These are phyloP conservation scores for Spongilla lacustris DNA, from an alignment of 37 sponge, comb jelly and placozoan species.

Conservation along the genomic window DNA sequence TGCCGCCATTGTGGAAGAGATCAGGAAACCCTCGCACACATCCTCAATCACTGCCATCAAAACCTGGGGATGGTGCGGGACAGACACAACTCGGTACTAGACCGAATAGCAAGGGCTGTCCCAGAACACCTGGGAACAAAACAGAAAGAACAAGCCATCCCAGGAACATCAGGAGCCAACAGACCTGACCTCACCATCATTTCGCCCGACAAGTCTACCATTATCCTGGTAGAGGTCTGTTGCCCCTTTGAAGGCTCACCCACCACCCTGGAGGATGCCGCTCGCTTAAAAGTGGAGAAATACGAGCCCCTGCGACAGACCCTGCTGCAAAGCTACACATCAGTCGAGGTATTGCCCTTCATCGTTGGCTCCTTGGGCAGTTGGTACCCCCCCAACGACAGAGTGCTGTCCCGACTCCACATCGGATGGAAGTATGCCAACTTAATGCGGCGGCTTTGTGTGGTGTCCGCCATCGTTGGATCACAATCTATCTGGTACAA, in stretches of 20 bases:
- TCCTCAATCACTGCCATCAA: slow-evolving; percentile 17
- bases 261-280: neutral
- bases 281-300: neutral
- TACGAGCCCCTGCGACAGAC: neutral
- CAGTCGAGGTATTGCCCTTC: neutral
- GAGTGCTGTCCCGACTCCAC: neutral
- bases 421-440: slow-evolving; percentile 4
- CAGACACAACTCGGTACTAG: slow-evolving; percentile 20
- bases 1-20: slow-evolving; percentile 7
- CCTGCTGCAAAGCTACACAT: slow-evolving; percentile 1
- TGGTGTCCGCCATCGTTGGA: slow-evolving; percentile 1
- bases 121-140: neutral
- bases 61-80: slow-evolving; percentile 11
- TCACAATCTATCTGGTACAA: neutral
- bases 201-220: neutral
- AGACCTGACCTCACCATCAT: slow-evolving; percentile 19
- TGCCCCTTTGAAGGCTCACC: slow-evolving; percentile 1
- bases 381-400: neutral
- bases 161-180: neutral
- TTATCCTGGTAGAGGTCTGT: slow-evolving; percentile 8
- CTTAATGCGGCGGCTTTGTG: slow-evolving; percentile 1
- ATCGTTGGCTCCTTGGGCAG: slow-evolving; percentile 5
- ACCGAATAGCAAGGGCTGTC: slow-evolving; percentile 6
- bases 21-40: slow-evolving; percentile 28
- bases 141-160: slow-evolving; percentile 8